A percentile compares a stretch with the other conserved stretches of the same genome.
phyloP scores from a whole-genome alignment of 2,113 vertebrate species.

The Leiothrix lutea region DNA sequence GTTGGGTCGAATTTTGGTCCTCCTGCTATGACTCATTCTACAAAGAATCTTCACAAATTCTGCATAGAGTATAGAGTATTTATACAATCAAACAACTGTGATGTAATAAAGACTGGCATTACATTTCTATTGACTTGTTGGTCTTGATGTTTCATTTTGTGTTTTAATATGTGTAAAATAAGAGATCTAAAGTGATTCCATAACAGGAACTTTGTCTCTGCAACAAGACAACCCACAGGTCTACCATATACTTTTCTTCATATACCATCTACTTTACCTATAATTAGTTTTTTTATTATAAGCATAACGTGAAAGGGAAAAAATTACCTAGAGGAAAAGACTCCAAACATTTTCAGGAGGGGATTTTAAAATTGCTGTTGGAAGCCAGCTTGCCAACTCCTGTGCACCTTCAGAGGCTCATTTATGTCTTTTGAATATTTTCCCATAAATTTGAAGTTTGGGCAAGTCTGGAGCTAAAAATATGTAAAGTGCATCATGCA shows the following conservation, averaged over 20 bases:
- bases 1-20: neutral
- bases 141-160: neutral
- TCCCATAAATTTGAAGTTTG: neutral
- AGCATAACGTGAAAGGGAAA: neutral
- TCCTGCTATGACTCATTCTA: neutral
- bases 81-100: neutral
- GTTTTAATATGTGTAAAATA: neutral
- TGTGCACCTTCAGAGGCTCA: neutral
- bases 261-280: neutral
- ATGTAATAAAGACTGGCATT: neutral
- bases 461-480: neutral
- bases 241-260: neutral
- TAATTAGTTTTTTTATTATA: neutral
- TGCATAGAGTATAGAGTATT: rapidly evolving
- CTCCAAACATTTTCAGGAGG: rapidly evolving
- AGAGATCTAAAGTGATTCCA: neutral
- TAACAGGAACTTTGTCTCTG: neutral
- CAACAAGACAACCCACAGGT: neutral
- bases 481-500: rapidly evolving
- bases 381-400: neutral
- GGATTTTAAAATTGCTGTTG: neutral
- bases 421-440: neutral
- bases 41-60: neutral
- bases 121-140: neutral
- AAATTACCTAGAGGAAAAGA: neutral